These are phyloP conservation scores for Atta colombica DNA, from an alignment of 1,140 invertebrate species.

Conservation along the genomic window DNA sequence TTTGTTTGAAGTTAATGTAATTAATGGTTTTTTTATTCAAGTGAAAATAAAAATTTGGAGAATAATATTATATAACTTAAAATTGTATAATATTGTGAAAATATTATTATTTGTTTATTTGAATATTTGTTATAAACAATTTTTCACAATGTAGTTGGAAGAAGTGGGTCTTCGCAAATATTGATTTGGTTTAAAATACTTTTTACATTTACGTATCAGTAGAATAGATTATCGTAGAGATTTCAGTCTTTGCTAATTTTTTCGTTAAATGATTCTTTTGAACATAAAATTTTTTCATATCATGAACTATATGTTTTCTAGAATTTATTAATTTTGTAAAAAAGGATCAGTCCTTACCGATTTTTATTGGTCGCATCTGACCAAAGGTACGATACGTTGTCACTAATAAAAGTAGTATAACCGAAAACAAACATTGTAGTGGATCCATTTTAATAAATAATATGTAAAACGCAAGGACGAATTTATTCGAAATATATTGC, in stretches of 20 bases:
- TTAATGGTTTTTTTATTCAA: too few relatives aligned
- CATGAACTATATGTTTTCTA: background rate
- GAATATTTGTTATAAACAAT: too few relatives aligned
- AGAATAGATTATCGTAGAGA: background rate
- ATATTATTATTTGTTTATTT: too few relatives aligned
- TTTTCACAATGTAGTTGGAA: too few relatives aligned
- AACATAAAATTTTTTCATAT: background rate
- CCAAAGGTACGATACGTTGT: background rate
- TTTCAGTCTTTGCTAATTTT: background rate
- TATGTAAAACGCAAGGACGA: background rate
- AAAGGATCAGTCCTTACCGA: conserved; percentile 2
- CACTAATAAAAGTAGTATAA: background rate
- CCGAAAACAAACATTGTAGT: background rate
- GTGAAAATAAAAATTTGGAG: too few relatives aligned
- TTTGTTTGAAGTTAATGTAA: too few relatives aligned
- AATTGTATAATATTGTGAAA: too few relatives aligned
- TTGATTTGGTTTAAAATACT: background rate
- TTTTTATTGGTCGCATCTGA: conserved; percentile 5
- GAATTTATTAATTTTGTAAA: background rate
- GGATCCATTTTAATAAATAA: background rate
- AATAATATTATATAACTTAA: too few relatives aligned
- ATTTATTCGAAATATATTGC: background rate
- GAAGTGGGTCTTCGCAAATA: background rate
- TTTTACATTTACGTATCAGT: too few relatives aligned
- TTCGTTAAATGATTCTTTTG: background rate